Evolutionary conservation across 1,140 invertebrate genomes (phyloP), one percentile per base, ranked within the genome.

Genomic region (Sitophilus oryzae): DNA sequence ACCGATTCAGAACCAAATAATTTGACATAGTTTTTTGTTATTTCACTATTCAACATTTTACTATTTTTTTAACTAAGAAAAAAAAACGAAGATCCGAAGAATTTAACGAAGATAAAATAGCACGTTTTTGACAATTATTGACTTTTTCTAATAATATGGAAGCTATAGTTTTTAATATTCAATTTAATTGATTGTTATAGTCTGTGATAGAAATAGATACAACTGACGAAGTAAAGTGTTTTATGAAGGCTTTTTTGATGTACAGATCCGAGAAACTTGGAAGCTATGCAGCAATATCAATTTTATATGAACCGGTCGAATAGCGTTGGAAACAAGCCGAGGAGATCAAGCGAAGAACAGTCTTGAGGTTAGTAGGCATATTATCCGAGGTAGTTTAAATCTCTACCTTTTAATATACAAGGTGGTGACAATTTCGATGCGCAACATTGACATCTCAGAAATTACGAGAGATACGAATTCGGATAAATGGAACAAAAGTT

Each of bases 211-310:
- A 38, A 53, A 51, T 34, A 51, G 19, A 57, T 71, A 8, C 61
- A 69, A 20, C 71, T 70, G 56, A 68, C 66, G 60, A 60, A 70
- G 34, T 66, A 76, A 20, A n/a, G 4, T 37, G 11, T 37, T n/a
- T 8, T 35, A 48, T 4, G 16, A 11, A 20, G 8, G 20, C 11
- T 48, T 42, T 30, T 43, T 11, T 5, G 40, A 20, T 23, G 11
- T 30, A 15, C 46, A 56, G 53, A 56, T 56, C 35, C 22, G 9
- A 23, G 22, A 14, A 38, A 23, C 10, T 16, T 56, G n/a, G 53
- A 56, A 34, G n/a, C 37, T 62, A 62, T 77, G 41, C 76, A 77
- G 58, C 74, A 76, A 47, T 66, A 75, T 42, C 74, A 74, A 25
- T 41, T 58, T n/a, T 61, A 53, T 40, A 25, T 64, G 2, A 64